These are phyloP conservation scores for Pygoscelis antarcticus DNA, from an alignment of 2,113 vertebrate genomes.

Conservation along the genomic window DNA sequence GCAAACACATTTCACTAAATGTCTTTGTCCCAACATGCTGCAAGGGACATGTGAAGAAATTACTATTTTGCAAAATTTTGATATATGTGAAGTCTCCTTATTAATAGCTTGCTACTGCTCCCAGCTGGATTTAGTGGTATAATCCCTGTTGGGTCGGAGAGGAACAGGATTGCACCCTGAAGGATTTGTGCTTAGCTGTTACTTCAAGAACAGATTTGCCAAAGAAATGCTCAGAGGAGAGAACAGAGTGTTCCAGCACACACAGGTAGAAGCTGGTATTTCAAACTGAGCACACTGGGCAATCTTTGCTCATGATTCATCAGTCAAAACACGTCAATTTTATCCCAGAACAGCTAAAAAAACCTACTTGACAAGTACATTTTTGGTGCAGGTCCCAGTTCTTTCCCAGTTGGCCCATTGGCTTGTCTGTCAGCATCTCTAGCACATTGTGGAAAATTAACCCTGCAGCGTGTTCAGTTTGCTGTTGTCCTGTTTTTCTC, in stretches of 20 bases:
- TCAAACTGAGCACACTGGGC: slow-evolving; percentile 67
- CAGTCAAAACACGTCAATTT: slow-evolving; percentile 72
- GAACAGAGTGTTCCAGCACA: slow-evolving; percentile 71
- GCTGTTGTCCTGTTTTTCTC: slow-evolving; percentile 43
- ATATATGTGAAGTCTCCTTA: slow-evolving; percentile 26
- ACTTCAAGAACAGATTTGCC: slow-evolving; percentile 64
- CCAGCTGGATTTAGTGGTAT: slow-evolving; percentile 47
- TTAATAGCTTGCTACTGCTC: slow-evolving; percentile 50
- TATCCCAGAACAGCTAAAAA: slow-evolving; percentile 67
- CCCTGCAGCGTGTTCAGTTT: background rate
- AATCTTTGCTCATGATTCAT: slow-evolving; percentile 71
- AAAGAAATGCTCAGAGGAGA: slow-evolving; percentile 62
- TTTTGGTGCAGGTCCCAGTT: slow-evolving; percentile 68
- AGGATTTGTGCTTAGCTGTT: slow-evolving; percentile 68
- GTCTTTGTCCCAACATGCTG: slow-evolving; percentile 51
- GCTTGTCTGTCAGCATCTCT: slow-evolving; percentile 63
- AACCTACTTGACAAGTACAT: slow-evolving; percentile 69
- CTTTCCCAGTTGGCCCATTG: slow-evolving; percentile 68
- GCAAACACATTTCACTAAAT: slow-evolving; percentile 42
- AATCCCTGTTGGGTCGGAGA: slow-evolving; percentile 14
- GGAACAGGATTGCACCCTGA: slow-evolving; percentile 52
- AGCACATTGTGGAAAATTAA: slow-evolving; percentile 23
- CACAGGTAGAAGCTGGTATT: slow-evolving; percentile 70
- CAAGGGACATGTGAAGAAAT: slow-evolving; percentile 52
- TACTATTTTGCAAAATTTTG: slow-evolving; percentile 51